Conservation (phyloP, 1,140 invertebrate species). For the Zaprionus tsacasi region DNA sequence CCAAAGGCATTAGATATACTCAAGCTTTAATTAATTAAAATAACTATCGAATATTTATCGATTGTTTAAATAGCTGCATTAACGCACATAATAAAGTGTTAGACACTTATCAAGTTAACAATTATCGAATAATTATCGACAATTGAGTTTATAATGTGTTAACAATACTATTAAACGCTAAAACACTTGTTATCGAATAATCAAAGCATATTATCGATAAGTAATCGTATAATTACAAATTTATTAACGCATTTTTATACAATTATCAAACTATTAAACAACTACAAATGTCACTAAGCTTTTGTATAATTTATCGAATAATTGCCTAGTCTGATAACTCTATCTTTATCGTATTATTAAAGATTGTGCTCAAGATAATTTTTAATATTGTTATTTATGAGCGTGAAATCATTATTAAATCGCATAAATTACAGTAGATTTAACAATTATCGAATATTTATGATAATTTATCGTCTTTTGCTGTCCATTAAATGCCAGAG, state of each 20-base stretch:
- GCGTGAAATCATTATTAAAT: not conserved
- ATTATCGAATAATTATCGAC: too few species aligned
- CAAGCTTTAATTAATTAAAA: not conserved
- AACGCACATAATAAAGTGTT: too few species aligned
- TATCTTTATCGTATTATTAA: not conserved
- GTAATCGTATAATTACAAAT: not conserved
- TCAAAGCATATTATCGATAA: not conserved
- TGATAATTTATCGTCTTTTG: not conserved
- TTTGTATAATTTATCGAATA: not conserved
- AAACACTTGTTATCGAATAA: not conserved
- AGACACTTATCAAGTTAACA: too few species aligned
- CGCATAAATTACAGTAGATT: not conserved
- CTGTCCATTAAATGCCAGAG: not conserved
- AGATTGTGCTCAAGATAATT: too few species aligned
- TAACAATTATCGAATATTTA: not conserved
- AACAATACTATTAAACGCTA: too few species aligned
- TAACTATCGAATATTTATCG: not conserved
- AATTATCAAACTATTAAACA: not conserved
- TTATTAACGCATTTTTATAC: not conserved
- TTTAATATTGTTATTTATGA: not conserved
- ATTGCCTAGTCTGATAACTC: not conserved
- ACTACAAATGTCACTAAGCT: not conserved
- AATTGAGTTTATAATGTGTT: too few species aligned
- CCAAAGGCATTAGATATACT: not conserved
- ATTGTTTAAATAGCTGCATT: not conserved